These are phyloP conservation scores for Chrosomus eos DNA, from an alignment of 2,797 vertebrate genomes.

Conservation along the genomic window DNA sequence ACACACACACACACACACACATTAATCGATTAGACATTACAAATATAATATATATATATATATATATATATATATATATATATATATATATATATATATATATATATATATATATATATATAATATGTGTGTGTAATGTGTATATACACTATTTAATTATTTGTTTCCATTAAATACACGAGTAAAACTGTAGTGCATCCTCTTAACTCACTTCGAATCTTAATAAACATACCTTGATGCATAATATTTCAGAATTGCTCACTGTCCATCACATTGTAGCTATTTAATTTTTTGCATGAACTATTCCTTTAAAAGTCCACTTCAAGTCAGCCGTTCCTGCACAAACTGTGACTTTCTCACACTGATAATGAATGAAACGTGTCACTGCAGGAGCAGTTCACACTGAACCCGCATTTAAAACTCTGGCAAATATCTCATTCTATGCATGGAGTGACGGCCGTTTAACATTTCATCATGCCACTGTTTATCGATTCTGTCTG, in stretches of 20 bases:
- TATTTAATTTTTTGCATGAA: not conserved
- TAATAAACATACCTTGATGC: not conserved
- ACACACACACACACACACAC: no score
- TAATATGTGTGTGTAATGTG: no score
- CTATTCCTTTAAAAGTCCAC: not conserved
- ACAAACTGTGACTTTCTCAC: not conserved
- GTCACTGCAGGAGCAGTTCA: not conserved
- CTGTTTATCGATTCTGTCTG: not conserved
- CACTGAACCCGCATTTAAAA: not conserved
- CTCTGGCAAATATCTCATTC: not conserved
- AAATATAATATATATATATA: no score
- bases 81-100: no score
- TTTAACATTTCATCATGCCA: not conserved
- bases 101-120: no score
- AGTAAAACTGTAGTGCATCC: not conserved
- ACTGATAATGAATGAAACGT: not conserved
- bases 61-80: no score
- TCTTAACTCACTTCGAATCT: not conserved
- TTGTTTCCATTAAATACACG: not conserved
- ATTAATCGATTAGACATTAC: no score
- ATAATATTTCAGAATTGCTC: not conserved
- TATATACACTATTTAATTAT: not conserved
- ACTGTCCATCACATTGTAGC: not conserved
- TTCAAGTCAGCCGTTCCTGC: not conserved
- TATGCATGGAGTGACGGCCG: not conserved